Percentiles rank a stretch among this genome's conserved stretches.
Evolutionary conservation across 2,888 invertebrate species (phyloP).

Genomic region (Idaea biselata): DNA sequence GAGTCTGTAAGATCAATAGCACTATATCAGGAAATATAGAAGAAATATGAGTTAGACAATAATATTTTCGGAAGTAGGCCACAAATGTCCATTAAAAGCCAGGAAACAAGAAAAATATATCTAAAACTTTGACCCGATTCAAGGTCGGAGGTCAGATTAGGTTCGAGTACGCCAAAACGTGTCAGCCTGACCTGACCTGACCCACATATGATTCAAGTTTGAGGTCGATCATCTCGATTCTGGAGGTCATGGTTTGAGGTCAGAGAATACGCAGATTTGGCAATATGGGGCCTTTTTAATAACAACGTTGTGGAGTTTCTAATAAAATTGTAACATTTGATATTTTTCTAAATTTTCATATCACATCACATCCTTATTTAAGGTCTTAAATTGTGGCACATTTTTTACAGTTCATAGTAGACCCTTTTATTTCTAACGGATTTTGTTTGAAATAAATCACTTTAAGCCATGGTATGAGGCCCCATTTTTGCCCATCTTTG

Average conservation of each 20-base stretch:
- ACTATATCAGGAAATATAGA: background rate
- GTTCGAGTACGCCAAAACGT: constrained; percentile 62
- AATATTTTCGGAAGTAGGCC: background rate
- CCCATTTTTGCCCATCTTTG: too few relatives aligned
- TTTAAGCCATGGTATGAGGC: too few relatives aligned
- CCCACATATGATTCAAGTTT: constrained; percentile 60
- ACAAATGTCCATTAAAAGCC: background rate
- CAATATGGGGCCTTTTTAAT: background rate
- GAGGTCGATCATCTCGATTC: constrained; percentile 38
- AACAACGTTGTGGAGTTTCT: background rate
- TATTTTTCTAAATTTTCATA: background rate
- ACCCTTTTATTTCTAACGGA: background rate
- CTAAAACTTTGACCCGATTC: constrained; percentile 51
- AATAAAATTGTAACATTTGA: background rate
- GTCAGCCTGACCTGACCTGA: constrained; percentile 52
- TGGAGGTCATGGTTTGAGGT: constrained; percentile 9
- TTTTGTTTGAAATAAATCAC: too few relatives aligned
- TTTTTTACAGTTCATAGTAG: background rate
- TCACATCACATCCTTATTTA: too few relatives aligned
- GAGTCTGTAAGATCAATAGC: background rate
- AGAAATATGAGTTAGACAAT: background rate
- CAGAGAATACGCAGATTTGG: background rate
- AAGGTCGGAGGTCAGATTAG: constrained; percentile 58
- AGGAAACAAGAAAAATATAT: constrained; percentile 5
- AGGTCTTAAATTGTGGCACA: background rate